These are phyloP conservation scores for Leucozona laternaria DNA, from an alignment of 2,888 invertebrate genomes.

Conservation along the genomic window DNA sequence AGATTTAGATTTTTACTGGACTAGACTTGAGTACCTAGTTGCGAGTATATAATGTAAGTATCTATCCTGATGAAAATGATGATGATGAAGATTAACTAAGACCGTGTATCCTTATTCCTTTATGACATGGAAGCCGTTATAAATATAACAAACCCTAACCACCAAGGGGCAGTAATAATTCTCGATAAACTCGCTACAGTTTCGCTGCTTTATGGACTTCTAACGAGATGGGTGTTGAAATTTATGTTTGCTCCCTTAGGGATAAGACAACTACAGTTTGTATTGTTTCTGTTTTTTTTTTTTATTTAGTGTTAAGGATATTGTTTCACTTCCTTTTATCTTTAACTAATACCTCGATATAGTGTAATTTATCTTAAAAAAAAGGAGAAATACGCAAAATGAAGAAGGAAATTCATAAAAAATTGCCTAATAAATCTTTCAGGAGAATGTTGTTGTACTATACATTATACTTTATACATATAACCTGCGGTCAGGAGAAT, in stretches of 20 bases:
- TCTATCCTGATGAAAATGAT: conserved; percentile 57
- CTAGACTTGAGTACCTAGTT: conserved; percentile 24
- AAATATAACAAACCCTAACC: conserved; percentile 51
- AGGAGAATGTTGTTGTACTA: conserved; percentile 16
- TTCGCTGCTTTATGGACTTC: conserved; percentile 69
- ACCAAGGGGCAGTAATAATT: conserved; percentile 59
- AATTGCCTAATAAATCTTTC: conserved; percentile 77
- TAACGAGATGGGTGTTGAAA: conserved; percentile 76
- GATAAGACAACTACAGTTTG: conserved; percentile 45
- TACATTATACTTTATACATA: too few relatives aligned
- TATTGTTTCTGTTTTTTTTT: conserved; percentile 31
- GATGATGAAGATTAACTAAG: conserved; percentile 75
- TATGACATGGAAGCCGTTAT: conserved; percentile 65
- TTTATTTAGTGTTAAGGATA: conserved; percentile 63
- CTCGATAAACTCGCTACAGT: conserved; percentile 55
- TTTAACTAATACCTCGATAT: conserved; percentile 65
- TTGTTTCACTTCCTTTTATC: conserved; percentile 73
- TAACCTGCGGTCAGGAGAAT: conserved; percentile 64
- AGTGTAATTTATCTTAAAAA: conserved; percentile 68
- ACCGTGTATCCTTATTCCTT: conserved; percentile 51
- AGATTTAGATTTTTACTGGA: conserved; percentile 52
- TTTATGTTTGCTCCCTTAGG: conserved; percentile 68
- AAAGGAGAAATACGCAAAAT: conserved; percentile 74
- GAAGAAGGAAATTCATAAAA: conserved; percentile 75
- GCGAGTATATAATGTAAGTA: conserved; percentile 6